Percentiles rank a stretch among this genome's conserved stretches.
Evolutionary conservation across 2,797 vertebrate genomes (phyloP).

Genomic region (Pitangus sulphuratus): DNA sequence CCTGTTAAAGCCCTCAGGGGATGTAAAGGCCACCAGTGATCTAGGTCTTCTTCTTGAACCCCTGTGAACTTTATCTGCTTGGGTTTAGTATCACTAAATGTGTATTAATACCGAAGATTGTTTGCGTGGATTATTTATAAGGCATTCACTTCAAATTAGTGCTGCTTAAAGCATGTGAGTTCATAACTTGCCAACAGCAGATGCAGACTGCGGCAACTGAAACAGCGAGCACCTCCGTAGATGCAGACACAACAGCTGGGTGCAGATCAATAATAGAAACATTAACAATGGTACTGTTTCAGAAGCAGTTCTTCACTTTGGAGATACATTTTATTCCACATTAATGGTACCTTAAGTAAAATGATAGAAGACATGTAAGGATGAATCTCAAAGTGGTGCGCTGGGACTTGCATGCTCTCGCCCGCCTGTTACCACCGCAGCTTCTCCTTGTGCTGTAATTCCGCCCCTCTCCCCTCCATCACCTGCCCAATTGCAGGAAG

Average conservation of each 20-base stretch:
- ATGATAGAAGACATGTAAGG: slow-evolving; percentile 34
- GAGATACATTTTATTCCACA: slow-evolving; percentile 48
- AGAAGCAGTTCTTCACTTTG: slow-evolving; percentile 44
- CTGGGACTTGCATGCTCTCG: neutral
- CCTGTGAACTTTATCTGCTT: slow-evolving; percentile 38
- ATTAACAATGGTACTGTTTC: slow-evolving; percentile 44
- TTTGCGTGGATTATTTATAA: slow-evolving; percentile 73
- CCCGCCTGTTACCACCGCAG: neutral
- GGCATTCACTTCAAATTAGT: slow-evolving; percentile 70
- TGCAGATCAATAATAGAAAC: slow-evolving; percentile 44
- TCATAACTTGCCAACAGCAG: slow-evolving; percentile 58
- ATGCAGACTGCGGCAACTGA: slow-evolving; percentile 38
- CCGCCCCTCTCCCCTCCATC: neutral
- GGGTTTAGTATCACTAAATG: slow-evolving; percentile 66
- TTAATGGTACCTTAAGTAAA: slow-evolving; percentile 48
- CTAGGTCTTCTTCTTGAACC: slow-evolving; percentile 48
- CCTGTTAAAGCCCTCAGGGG: neutral
- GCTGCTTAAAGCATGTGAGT: slow-evolving; percentile 51
- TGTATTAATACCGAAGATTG: slow-evolving; percentile 60
- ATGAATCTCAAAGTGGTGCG: slow-evolving; percentile 7
- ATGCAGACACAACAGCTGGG: slow-evolving; percentile 37
- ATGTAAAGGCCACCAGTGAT: slow-evolving; percentile 37
- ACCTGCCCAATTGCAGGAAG: accelerated
- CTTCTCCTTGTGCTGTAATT: neutral
- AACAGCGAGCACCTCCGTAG: neutral